Evolutionary conservation across 1,140 invertebrate species (phyloP), one percentile per base, ranked within the genome.

Genomic region (Potamilus streckersoni): DNA sequence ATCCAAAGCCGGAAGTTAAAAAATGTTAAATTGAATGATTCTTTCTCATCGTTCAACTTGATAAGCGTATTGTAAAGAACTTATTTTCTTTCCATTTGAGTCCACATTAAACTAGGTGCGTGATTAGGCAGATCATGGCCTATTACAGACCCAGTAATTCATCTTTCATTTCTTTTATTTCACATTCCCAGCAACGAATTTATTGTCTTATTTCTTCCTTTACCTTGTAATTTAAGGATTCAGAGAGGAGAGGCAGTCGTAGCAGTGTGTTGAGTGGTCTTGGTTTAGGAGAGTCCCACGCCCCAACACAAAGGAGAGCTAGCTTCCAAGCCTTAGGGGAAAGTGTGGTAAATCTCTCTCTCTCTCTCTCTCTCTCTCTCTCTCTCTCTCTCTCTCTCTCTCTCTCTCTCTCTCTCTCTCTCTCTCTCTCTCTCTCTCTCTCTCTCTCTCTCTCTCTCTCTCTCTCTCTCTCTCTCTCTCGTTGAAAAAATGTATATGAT

Each of bases 291-390:
- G 70, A 2, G 60, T 63, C 38, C 59, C 63, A 58, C 16, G 76
- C 71, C 38, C 38, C 38, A 6, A 49, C 38, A 31, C 83, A 82
- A 59, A 78, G 85, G 59, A 67, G 85, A 63, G 84, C 83, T n/a
- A 86, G 85, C 71, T 86, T 86, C 69, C 85, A 86, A 73, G 80
- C 83, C 23, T 79, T 86, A 23, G 85, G 85, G 8, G 85, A 86
- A 71, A 86, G 81, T 71, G 82, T 86, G 78, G 85, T 86, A 79
- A 64, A 69, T 23, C 55, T 58, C 38, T 49, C 38, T 49, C 38
- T 49, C 38, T 49, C 38, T 49, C 38, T 49, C 38, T 31, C 27
- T 31, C 27, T 49, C 11, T 49, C 11, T 49, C 6, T 11, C 6
- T 49, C 38, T 49, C 31, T 23, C 49, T 69, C 23, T 23, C 49